phyloP scores from a whole-genome alignment of 2,113 vertebrate species.

The Odobenus rosmarus region DNA sequence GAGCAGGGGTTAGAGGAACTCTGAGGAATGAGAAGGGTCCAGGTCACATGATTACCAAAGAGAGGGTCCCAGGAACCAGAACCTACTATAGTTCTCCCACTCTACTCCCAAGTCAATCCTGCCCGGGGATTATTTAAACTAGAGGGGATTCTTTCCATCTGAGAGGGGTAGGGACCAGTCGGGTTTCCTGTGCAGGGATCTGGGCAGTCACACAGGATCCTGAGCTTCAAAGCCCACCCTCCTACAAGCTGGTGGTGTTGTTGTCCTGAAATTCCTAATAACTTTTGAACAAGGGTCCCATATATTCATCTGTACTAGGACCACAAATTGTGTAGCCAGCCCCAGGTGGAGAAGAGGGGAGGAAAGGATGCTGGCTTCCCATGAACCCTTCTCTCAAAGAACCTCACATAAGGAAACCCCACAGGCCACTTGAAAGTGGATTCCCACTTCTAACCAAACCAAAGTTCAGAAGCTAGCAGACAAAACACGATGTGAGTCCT shows the following conservation, averaged over 20 bases:
- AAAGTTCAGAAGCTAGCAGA: neutral
- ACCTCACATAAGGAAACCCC: neutral
- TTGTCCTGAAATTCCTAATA: conserved; percentile 3
- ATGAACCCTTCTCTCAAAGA: neutral
- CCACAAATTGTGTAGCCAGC: neutral
- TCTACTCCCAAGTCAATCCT: neutral
- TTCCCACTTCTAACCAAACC: neutral
- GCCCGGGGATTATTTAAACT: conserved; percentile 11
- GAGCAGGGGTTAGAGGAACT: neutral
- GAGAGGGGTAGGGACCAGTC: neutral
- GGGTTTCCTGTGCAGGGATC: neutral
- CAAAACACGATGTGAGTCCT: neutral
- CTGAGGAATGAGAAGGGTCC: neutral
- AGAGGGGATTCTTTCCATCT: neutral
- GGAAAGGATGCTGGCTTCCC: neutral
- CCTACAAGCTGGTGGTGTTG: neutral
- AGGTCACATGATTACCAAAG: neutral
- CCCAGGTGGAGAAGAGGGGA: neutral
- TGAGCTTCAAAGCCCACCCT: neutral
- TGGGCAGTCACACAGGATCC: neutral
- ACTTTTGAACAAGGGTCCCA: conserved; percentile 3
- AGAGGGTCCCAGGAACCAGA: neutral
- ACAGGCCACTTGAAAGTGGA: neutral
- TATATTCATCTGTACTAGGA: neutral
- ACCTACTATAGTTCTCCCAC: neutral